Evolutionary conservation across 2,113 vertebrate species (phyloP).

Genomic region (Otus sunia): DNA sequence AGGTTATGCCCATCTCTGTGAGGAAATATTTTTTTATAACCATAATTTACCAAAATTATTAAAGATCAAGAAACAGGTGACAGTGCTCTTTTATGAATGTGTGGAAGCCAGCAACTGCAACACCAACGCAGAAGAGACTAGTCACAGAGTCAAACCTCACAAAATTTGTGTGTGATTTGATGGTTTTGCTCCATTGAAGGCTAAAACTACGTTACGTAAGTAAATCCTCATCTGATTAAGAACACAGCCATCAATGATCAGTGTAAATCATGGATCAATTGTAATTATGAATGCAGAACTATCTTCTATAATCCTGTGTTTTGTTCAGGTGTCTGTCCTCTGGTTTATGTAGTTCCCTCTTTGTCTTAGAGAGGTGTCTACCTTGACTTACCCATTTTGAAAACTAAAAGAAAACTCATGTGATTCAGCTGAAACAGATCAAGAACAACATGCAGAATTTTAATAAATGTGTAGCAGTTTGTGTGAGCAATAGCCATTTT

Average conservation of each 20-base stretch:
- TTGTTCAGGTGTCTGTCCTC: neutral
- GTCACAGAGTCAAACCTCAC: neutral
- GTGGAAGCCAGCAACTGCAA: neutral
- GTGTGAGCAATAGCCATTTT: neutral
- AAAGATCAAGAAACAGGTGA: neutral
- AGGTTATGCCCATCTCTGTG: neutral
- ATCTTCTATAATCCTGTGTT: neutral
- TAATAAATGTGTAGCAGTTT: neutral
- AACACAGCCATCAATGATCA: neutral
- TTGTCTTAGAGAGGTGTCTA: slow-evolving; percentile 77
- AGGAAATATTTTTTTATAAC: neutral
- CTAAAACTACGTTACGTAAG: neutral
- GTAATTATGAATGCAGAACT: neutral
- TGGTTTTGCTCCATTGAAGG: neutral
- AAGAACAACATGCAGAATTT: neutral
- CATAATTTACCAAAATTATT: neutral
- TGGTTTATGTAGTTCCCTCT: neutral
- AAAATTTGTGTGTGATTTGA: neutral
- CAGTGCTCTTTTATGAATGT: neutral
- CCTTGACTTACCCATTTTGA: neutral
- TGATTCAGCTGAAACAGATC: neutral
- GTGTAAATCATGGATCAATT: neutral
- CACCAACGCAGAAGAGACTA: neutral
- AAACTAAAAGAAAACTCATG: neutral
- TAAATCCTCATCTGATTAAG: neutral